Conservation (phyloP, 2,113 vertebrate species). For the Heliornis fulica region DNA sequence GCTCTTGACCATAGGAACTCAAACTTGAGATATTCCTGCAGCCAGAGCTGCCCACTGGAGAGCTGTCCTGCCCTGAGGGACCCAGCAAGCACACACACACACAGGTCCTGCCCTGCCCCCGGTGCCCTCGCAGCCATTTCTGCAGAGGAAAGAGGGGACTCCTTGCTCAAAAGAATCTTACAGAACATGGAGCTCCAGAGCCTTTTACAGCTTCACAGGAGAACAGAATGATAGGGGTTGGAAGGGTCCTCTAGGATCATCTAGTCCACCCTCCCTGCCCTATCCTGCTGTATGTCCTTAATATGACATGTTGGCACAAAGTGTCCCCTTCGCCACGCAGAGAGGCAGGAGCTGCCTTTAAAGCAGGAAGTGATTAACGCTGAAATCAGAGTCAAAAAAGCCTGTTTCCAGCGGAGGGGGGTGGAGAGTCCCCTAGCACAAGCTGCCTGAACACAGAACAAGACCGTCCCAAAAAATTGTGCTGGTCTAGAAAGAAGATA, state of each 20-base stretch:
- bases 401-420: background rate
- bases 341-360: background rate
- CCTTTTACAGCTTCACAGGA: background rate
- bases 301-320: accelerated
- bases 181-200: background rate
- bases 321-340: background rate
- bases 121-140: background rate
- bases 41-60: background rate
- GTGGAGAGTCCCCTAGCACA: background rate
- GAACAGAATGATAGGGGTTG: no score
- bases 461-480: background rate
- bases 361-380: background rate
- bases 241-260: no score
- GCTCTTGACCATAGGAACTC: background rate
- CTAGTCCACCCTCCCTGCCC: no score
- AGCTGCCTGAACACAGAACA: background rate
- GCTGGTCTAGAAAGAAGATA: background rate
- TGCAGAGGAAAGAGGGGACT: background rate
- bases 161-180: background rate
- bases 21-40: background rate
- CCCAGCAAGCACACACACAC: background rate
- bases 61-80: background rate
- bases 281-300: background rate
- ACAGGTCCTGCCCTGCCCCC: background rate
- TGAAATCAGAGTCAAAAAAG: background rate